A percentile compares a stretch with the other conserved stretches of the same genome.
phyloP scores from a whole-genome alignment of 2,888 invertebrate genomes.

The Limnephilus rhombicus region DNA sequence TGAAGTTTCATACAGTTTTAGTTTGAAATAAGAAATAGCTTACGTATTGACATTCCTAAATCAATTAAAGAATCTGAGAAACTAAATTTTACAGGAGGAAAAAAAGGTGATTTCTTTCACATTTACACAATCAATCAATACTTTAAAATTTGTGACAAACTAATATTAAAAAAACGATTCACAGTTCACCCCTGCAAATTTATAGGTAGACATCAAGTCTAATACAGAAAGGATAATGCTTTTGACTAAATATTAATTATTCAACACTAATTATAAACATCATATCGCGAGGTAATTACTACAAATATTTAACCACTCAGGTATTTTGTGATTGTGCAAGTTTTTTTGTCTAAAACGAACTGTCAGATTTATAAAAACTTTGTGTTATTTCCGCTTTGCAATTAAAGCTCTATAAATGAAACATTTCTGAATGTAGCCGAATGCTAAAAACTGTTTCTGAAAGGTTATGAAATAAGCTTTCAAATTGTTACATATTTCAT shows the following conservation, averaged over 20 bases:
- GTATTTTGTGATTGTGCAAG: too few species aligned
- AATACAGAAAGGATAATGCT: background rate
- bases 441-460: too few species aligned
- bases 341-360: too few species aligned
- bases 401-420: too few species aligned
- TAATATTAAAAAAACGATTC: background rate
- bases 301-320: too few species aligned
- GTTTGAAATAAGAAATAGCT: background rate
- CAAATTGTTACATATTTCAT: too few species aligned
- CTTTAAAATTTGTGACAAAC: background rate
- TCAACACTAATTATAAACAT: background rate
- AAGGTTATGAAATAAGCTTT: too few species aligned
- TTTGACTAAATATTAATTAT: background rate
- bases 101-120: background rate
- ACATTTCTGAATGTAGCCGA: too few species aligned
- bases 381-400: too few species aligned
- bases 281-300: too few species aligned
- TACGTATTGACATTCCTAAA: background rate
- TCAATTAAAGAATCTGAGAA: background rate
- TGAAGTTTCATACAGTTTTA: too few species aligned
- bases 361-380: too few species aligned
- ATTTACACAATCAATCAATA: background rate
- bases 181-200: background rate
- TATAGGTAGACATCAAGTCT: background rate
- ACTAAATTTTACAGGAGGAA: background rate